phyloP scores from a whole-genome alignment of 2,797 vertebrate genomes.

The Alosa sapidissima region DNA sequence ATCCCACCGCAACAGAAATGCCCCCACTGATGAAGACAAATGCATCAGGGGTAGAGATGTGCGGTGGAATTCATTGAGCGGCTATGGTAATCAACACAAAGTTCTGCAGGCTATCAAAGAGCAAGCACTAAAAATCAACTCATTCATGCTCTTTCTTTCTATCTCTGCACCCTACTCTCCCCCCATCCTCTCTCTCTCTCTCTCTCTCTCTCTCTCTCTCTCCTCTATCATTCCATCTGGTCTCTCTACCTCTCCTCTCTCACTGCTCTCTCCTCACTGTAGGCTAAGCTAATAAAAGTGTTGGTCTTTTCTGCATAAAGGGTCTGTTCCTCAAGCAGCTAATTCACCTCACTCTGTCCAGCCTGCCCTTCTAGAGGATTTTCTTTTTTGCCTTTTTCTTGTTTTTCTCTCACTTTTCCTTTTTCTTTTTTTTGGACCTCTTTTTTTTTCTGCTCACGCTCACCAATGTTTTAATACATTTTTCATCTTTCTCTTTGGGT shows the following conservation, averaged over 20 bases:
- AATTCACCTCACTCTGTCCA: slow-evolving; percentile 40
- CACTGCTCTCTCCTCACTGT: not conserved
- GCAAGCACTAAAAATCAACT: slow-evolving; percentile 20
- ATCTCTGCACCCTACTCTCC: not conserved
- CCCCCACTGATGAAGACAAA: not conserved
- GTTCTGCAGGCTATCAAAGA: not conserved
- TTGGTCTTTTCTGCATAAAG: slow-evolving; percentile 56
- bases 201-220: slow-evolving; percentile 23
- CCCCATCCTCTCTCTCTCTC: not conserved
- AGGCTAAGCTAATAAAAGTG: slow-evolving; percentile 63
- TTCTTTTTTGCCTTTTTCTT: slow-evolving; percentile 35
- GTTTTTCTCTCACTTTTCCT: slow-evolving; percentile 45
- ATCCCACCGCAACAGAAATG: not conserved
- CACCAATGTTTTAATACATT: slow-evolving; percentile 45
- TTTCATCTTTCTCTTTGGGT: slow-evolving; percentile 43
- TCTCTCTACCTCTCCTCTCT: slow-evolving; percentile 23
- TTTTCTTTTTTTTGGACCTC: slow-evolving; percentile 39
- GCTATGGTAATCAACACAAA: slow-evolving; percentile 11
- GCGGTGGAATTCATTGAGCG: not conserved
- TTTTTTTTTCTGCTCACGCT: slow-evolving; percentile 57
- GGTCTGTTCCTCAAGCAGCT: slow-evolving; percentile 48
- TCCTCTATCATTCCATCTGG: slow-evolving; percentile 53
- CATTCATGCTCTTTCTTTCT: slow-evolving; percentile 17
- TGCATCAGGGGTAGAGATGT: not conserved
- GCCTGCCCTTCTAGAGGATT: slow-evolving; percentile 32